phyloP scores from a whole-genome alignment of 2,888 invertebrate species.

The Oscheius sp. region DNA sequence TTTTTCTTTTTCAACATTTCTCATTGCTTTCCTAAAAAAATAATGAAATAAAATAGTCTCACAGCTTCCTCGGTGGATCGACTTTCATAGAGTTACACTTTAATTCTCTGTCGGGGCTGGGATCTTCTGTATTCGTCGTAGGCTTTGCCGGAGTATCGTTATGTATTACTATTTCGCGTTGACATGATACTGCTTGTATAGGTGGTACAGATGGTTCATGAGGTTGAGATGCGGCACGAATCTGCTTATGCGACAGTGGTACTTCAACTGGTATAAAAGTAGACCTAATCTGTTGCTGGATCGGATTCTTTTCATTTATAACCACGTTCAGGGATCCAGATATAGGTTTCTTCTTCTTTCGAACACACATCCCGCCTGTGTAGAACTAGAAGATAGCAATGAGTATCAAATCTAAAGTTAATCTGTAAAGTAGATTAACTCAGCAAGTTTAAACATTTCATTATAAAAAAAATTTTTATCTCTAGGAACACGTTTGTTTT shows the following conservation, averaged over 20 bases:
- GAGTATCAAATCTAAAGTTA: no score
- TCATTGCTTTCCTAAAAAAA: neutral
- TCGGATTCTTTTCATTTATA: no score
- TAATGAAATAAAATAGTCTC: neutral
- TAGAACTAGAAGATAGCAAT: no score
- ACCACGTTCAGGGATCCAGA: no score
- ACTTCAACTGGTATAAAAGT: no score
- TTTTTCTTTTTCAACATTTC: neutral
- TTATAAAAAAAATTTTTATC: neutral
- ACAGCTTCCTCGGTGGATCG: neutral
- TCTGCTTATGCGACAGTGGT: no score
- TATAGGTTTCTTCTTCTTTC: neutral
- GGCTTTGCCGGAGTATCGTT: neutral
- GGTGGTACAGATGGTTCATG: neutral
- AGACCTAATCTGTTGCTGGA: no score
- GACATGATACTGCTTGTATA: neutral
- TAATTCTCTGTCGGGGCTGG: neutral
- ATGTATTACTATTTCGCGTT: neutral
- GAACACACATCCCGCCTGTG: neutral
- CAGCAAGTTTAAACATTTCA: no score
- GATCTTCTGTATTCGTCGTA: neutral
- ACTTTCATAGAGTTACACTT: neutral
- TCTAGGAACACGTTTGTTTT: conserved; percentile 18
- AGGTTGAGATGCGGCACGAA: no score
- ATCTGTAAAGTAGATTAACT: no score